Percentiles rank a stretch among this genome's conserved stretches.
These are phyloP conservation scores for Odontophorus gujanensis DNA, from an alignment of 2,113 vertebrate species.

Conservation along the genomic window DNA sequence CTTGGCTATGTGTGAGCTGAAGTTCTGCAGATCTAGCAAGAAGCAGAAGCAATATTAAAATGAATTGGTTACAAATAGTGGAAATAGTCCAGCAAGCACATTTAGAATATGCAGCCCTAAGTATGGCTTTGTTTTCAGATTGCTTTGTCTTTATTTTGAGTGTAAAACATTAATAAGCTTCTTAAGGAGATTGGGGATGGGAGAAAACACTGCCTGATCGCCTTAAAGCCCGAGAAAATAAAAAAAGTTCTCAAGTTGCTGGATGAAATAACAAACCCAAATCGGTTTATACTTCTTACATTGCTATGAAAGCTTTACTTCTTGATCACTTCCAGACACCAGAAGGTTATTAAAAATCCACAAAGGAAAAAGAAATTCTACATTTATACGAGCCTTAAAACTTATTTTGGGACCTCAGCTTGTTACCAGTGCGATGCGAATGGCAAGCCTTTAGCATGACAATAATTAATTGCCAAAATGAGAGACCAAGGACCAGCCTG, in stretches of 20 bases:
- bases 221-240: constrained; percentile 54
- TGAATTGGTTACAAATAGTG: constrained; percentile 49
- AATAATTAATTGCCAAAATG: background rate
- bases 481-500: background rate
- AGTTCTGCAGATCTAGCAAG: constrained; percentile 37
- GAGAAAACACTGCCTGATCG: constrained; percentile 48
- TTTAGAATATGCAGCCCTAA: constrained; percentile 19
- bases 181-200: constrained; percentile 13
- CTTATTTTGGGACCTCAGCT: constrained; percentile 9
- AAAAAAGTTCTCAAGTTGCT: constrained; percentile 51
- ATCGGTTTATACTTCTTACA: constrained; percentile 54
- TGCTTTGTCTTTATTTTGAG: constrained; percentile 58
- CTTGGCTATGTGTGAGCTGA: constrained; percentile 3
- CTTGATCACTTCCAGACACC: constrained; percentile 69
- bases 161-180: constrained; percentile 47
- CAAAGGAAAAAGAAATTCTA: constrained; percentile 48
- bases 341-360: constrained; percentile 60
- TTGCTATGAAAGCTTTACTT: constrained; percentile 55
- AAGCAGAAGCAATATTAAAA: constrained; percentile 28
- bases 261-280: constrained; percentile 65
- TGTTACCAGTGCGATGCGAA: background rate
- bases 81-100: constrained; percentile 32
- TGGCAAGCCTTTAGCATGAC: background rate
- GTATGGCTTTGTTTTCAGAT: constrained; percentile 40
- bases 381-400: constrained; percentile 41